Evolutionary conservation across 2,888 invertebrate genomes (phyloP).

Genomic region (Lithosia quadra): DNA sequence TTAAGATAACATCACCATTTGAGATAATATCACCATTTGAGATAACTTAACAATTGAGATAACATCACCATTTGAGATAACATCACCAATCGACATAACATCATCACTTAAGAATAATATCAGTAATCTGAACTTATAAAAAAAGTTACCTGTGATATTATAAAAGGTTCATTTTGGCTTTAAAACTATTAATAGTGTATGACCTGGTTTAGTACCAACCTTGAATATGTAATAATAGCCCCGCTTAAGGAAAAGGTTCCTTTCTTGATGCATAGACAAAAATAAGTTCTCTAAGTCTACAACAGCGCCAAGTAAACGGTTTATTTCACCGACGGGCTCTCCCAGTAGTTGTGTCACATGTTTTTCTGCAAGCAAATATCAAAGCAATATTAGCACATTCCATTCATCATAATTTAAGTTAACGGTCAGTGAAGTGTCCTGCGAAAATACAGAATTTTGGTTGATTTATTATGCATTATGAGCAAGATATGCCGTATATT

Average conservation of each 20-base stretch:
- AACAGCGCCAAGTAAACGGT: conserved; percentile 95
- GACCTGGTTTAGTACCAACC: conserved; percentile 74
- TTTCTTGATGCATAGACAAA: conserved; percentile 96
- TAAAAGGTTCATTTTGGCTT: neutral
- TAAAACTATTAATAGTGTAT: neutral
- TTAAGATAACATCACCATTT: too few species aligned
- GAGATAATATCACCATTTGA: too few species aligned
- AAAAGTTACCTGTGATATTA: too few species aligned
- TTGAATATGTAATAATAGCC: conserved; percentile 97
- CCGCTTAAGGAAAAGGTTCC: conserved; percentile 96
- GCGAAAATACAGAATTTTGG: too few species aligned
- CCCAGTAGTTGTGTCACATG: conserved; percentile 94
- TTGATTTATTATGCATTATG: too few species aligned
- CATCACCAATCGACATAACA: too few species aligned
- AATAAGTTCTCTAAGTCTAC: conserved; percentile 98
- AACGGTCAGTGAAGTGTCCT: too few species aligned
- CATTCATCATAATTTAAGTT: too few species aligned
- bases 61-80: neutral
- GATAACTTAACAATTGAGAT: too few species aligned
- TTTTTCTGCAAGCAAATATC: conserved; percentile 86
- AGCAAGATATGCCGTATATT: too few species aligned
- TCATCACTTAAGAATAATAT: neutral
- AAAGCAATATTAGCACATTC: neutral
- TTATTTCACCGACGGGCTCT: conserved; percentile 92
- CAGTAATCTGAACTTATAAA: too few species aligned